Evolutionary conservation across 2,113 vertebrate genomes (phyloP).

Genomic region (Isichthys henryi): DNA sequence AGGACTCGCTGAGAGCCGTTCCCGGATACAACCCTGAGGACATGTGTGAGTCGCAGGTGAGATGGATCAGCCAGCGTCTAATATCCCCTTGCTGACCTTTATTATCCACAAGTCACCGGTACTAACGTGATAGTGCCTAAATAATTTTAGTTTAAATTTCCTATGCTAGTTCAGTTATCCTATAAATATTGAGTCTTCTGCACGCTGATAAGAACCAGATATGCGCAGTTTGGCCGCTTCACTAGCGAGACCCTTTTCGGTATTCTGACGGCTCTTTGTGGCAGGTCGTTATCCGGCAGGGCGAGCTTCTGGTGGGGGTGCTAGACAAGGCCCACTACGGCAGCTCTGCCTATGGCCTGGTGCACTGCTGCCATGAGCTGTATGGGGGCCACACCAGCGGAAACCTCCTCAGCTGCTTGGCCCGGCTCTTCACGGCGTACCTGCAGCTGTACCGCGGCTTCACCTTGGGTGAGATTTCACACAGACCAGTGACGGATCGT

Average conservation of each 20-base stretch:
- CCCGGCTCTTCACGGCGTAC: slow-evolving; percentile 91
- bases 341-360: slow-evolving; percentile 87
- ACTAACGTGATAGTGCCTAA: background rate
- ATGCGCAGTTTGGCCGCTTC: background rate
- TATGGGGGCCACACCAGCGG: slow-evolving; percentile 87
- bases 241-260: no score
- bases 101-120: background rate
- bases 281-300: slow-evolving; percentile 82
- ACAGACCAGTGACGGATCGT: background rate
- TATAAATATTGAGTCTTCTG: background rate
- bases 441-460: slow-evolving; percentile 94
- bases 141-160: background rate
- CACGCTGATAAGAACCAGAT: background rate
- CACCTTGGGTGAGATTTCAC: slow-evolving; percentile 71
- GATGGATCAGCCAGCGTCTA: background rate
- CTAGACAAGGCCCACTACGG: slow-evolving; percentile 97
- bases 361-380: slow-evolving; percentile 93
- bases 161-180: background rate
- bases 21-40: slow-evolving; percentile 62
- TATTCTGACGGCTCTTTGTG: background rate
- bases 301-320: slow-evolving; percentile 84
- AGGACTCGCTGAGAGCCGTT: slow-evolving; percentile 47
- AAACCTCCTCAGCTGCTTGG: slow-evolving; percentile 82
- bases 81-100: background rate
- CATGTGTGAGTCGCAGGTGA: slow-evolving; percentile 94